Base-by-base conservation (phyloP, 2,113 vertebrate species). In the Sinocyclocheilus grahami region DNA sequence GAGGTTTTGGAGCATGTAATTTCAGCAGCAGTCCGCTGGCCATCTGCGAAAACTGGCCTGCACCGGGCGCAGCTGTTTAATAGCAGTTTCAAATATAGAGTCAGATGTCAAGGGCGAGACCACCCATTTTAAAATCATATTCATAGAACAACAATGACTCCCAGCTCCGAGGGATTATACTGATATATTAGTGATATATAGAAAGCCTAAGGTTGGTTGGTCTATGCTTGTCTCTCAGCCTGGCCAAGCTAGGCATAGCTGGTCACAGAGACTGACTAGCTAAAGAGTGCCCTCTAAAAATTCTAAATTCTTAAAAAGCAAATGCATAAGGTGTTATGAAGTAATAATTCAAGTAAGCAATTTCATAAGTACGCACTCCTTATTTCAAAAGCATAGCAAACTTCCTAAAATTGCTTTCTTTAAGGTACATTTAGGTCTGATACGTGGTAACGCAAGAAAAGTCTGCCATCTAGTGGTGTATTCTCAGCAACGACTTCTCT, bases 31-130 rank as follows among this genome's bases (percentile, higher is more conserved):
- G 89, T 74, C 71, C 69, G 67, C 72, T 12, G 62, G 84, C 85
- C 88, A 86, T 91, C 86, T 90, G 86, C 72, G 82, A 67, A 81
- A 62, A 33, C 82, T 89, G 87, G 84, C 85, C 60, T 77, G 77
- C 24, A 37, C 60, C 42, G 86, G 87, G 69, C 85, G 78, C 92
- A 94, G 92, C 88, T 93, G 92, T 87, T 90, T 87, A 86, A 85
- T 81, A 88, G 71, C 76, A 9, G 12, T 20, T 82, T 90, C 86
- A 84, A 74, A 89, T 88, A 86, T 77, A 84, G 72, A 82, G 24
- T 89, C 89, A 86, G 85, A 92, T 92, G 89, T 89, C 84, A 90
- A 86, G 55, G 79, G 90, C 78, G 67, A 82, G 12, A 83, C 75
- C 83, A 67, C 58, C 67, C 75, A 84, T 62, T 87, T 10, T 75